Percentiles rank a stretch among this genome's conserved stretches.
These are phyloP conservation scores for Latrodectus elegans DNA, from an alignment of 2,888 invertebrate species.

Conservation along the genomic window DNA sequence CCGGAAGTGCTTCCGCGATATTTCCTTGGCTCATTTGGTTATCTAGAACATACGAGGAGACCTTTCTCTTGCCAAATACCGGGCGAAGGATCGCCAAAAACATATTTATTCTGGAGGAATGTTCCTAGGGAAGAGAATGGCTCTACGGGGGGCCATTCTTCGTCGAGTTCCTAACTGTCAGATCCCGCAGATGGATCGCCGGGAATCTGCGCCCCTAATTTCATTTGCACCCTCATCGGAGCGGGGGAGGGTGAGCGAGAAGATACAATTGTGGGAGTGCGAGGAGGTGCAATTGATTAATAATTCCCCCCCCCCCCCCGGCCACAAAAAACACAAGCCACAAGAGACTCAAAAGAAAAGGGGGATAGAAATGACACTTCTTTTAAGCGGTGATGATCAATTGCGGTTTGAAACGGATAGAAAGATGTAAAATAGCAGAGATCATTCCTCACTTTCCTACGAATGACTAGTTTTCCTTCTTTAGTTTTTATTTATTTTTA, in stretches of 20 bases:
- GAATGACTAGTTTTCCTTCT: neutral
- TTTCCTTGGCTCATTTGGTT: neutral
- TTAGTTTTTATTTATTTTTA: too few species aligned
- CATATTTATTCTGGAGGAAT: constrained; percentile 12
- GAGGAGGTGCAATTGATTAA: constrained; percentile 63
- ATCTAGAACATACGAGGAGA: neutral
- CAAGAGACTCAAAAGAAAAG: neutral
- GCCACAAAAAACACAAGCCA: constrained; percentile 50
- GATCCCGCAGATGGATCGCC: constrained; percentile 63
- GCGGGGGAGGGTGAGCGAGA: constrained; percentile 11
- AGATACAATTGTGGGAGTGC: constrained; percentile 2
- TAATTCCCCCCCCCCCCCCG: constrained; percentile 31
- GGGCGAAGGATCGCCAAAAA: constrained; percentile 31
- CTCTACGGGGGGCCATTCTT: constrained; percentile 58
- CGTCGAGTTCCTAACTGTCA: constrained; percentile 51
- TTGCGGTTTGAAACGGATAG: constrained; percentile 26
- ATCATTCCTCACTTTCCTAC: constrained; percentile 20
- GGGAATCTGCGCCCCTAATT: constrained; percentile 59
- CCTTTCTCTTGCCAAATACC: constrained; percentile 5
- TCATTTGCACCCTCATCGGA: constrained; percentile 63
- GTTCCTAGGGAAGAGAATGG: constrained; percentile 47
- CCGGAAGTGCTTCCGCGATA: neutral
- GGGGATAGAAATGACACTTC: constrained; percentile 49
- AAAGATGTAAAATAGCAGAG: constrained; percentile 24
- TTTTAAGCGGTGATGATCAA: constrained; percentile 55